Evolutionary conservation across 2,888 invertebrate genomes (phyloP), one percentile per base, ranked within the genome.

Genomic region (Habroteleia sp.): DNA sequence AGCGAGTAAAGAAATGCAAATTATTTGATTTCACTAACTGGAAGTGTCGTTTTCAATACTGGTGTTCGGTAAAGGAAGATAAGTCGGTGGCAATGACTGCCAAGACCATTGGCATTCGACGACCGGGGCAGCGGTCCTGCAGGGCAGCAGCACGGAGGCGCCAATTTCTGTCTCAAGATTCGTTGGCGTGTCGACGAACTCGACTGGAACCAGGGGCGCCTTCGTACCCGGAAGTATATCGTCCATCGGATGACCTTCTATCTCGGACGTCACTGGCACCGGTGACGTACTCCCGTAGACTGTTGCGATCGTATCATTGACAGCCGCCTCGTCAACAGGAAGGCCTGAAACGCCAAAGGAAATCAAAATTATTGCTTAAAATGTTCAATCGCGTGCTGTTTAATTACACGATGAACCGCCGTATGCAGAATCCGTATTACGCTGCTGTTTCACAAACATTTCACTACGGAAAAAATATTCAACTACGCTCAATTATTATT

Each of bases 61-160:
- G 72, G 81, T 81, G 60, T 87, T 82, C 60, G 87, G 87, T 77
- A 83, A 80, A 35, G 87, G 87, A 42, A 87, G 77, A 62, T 85
- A 82, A 29, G 82, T 80, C 7, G 87, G 87, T 0, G 86, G 84
- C 17, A 86, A 73, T 11, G 88, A 82, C 20, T 83, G 83, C 88
- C 88, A 88, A 62, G 86, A 87, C 88, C 88, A 88, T 54, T 84
- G 86, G 60, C 88, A 88, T 44, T 88, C 87, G 27, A 77, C 78
- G 14, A 88, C 86, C 48, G 87, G 82, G 74, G 79, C 80, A 27
- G 81, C 79, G 5, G 86, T 85, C 58, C 84, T 79, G 74, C 88
- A 88, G 39, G 84, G 81, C 46, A 88, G 76, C 23, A 87, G 79
- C 5, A 87, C 85, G 44, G 87, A 84, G 3, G 84, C 80, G 1